Percentiles rank a stretch among this genome's conserved stretches.
Evolutionary conservation across 1,140 invertebrate species (phyloP).

Genomic region (Mya arenaria): DNA sequence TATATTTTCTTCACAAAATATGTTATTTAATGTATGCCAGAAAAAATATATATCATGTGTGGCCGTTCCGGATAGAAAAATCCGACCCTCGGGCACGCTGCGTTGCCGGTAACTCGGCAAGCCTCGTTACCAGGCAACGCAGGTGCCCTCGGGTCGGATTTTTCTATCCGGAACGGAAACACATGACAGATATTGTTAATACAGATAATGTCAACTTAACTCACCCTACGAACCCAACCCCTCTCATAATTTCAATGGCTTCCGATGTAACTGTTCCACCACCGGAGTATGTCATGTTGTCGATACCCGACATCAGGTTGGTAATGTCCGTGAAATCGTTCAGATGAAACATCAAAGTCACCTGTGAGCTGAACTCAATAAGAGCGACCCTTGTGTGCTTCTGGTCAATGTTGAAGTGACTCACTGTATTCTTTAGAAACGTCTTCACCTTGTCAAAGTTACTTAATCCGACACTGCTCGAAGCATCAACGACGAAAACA

Average conservation of each 20-base stretch:
- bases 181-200: too few relatives aligned
- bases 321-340: conserved; percentile 44
- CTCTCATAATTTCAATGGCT: neutral
- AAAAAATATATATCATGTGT: too few relatives aligned
- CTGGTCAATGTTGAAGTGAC: conserved; percentile 33
- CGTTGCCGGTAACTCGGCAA: too few relatives aligned
- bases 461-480: conserved; percentile 57
- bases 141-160: too few relatives aligned
- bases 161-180: too few relatives aligned
- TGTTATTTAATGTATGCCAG: too few relatives aligned
- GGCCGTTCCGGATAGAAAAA: too few relatives aligned
- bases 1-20: too few relatives aligned
- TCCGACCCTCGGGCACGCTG: too few relatives aligned
- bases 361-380: neutral
- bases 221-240: conserved; percentile 14
- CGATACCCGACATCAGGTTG: conserved; percentile 38
- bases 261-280: conserved; percentile 57
- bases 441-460: conserved; percentile 55
- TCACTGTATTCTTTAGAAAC: conserved; percentile 53
- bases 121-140: too few relatives aligned
- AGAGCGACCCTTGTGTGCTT: neutral
- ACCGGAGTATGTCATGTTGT: conserved; percentile 45
- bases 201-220: too few relatives aligned
- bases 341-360: conserved; percentile 58
- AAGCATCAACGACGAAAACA: conserved; percentile 60